A percentile compares a stretch with the other conserved stretches of the same genome.
These are phyloP conservation scores for Cephonodes hylas DNA, from an alignment of 2,888 invertebrate species.

Conservation along the genomic window DNA sequence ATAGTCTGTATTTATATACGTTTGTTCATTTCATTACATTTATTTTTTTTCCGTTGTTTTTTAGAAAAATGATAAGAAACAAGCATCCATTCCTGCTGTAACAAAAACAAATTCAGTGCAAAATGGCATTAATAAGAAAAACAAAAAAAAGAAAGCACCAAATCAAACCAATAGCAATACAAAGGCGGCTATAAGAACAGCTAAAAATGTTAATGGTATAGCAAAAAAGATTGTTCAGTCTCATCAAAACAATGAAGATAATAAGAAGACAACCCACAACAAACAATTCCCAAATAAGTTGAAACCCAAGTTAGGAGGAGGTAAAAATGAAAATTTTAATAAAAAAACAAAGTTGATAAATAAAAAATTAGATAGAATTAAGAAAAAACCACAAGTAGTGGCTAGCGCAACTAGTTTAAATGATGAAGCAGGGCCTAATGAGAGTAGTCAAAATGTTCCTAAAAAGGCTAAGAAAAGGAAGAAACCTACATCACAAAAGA, in stretches of 20 bases:
- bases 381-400: background rate
- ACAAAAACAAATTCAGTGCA: background rate
- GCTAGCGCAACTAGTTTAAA: background rate
- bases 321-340: background rate
- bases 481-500: conserved; percentile 23
- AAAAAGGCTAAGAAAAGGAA: conserved; percentile 25
- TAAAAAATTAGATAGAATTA: background rate
- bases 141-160: background rate
- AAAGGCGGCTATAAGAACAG: background rate
- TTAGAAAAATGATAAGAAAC: background rate
- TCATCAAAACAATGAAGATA: background rate
- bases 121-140: background rate
- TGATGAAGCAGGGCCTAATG: background rate
- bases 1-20: too few relatives aligned
- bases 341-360: background rate
- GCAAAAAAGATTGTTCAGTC: background rate
- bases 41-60: background rate
- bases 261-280: background rate
- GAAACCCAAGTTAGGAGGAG: background rate
- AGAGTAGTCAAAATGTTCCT: background rate
- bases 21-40: too few relatives aligned
- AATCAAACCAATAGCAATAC: background rate
- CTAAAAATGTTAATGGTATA: background rate
- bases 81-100: background rate
- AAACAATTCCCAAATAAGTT: background rate